A percentile compares a stretch with the other conserved stretches of the same genome.
Conservation (phyloP, 2,113 vertebrate genomes). For the Penelope pileata region DNA sequence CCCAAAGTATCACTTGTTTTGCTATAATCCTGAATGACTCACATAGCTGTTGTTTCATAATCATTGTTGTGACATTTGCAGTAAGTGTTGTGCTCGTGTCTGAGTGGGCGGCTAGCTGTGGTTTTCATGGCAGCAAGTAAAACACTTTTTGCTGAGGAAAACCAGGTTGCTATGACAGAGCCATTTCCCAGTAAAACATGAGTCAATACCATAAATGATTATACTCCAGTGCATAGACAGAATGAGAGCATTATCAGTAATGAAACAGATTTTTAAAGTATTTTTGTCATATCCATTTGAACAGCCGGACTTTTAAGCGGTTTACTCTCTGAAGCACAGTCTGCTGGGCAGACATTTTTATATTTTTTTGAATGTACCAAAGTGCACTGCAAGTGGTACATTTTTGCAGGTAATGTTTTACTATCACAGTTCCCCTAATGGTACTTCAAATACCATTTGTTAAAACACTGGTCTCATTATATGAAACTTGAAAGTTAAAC, state of each 20-base stretch:
- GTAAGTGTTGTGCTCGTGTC: constrained; percentile 56
- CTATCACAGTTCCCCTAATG: constrained; percentile 3
- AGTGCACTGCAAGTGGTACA: background rate
- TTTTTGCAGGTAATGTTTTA: constrained; percentile 13
- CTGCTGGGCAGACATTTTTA: background rate
- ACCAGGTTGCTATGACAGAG: constrained; percentile 62
- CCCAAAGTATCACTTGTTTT: constrained; percentile 61
- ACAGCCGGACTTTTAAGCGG: background rate
- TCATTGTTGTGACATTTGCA: constrained; percentile 70
- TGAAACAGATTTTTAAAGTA: constrained; percentile 36
- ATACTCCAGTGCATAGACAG: background rate
- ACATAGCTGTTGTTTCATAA: constrained; percentile 71
- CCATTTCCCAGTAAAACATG: constrained; percentile 66
- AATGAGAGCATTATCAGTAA: constrained; percentile 51
- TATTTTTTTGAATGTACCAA: constrained; percentile 27
- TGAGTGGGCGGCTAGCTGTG: constrained; percentile 45
- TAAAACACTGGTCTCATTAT: constrained; percentile 45
- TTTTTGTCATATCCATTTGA: constrained; percentile 18
- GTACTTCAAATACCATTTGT: constrained; percentile 16
- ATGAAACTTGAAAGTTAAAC: constrained; percentile 49
- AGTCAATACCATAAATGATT: constrained; percentile 61
- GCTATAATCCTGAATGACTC: constrained; percentile 55
- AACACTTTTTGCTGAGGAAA: constrained; percentile 40
- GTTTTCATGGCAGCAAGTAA: constrained; percentile 70
- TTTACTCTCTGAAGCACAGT: background rate